Evolutionary conservation across 2,113 vertebrate species (phyloP).

Genomic region (Lonchura striata): DNA sequence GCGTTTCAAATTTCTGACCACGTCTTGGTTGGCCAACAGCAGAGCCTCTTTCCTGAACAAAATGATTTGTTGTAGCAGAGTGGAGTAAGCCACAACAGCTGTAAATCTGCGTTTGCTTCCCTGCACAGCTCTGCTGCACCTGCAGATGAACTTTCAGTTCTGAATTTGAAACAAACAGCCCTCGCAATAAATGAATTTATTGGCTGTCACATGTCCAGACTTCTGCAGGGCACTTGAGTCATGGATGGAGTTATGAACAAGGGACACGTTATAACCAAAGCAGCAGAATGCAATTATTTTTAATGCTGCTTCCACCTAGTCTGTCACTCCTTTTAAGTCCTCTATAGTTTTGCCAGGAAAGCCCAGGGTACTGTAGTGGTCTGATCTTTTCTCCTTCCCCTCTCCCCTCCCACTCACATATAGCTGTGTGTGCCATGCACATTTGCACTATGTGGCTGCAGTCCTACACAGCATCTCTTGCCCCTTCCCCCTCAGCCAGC

Average conservation of each 20-base stretch:
- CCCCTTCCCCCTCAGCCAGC: background rate
- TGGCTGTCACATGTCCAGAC: constrained; percentile 31
- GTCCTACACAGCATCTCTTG: accelerated
- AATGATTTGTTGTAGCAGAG: constrained; percentile 45
- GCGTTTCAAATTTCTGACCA: constrained; percentile 33
- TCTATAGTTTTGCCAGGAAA: background rate
- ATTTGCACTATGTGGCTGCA: background rate
- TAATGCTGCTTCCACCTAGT: background rate
- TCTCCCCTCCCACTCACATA: background rate
- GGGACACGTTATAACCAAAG: background rate
- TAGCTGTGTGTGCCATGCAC: background rate
- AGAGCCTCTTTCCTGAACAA: constrained; percentile 30
- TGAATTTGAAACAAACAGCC: constrained; percentile 30
- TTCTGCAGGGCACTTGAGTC: constrained; percentile 31
- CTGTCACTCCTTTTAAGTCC: background rate
- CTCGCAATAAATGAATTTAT: constrained; percentile 41
- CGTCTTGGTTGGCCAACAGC: background rate
- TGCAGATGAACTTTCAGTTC: constrained; percentile 62
- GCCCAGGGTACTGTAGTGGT: background rate
- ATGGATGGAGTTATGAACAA: background rate
- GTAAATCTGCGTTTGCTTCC: constrained; percentile 58
- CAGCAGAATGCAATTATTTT: constrained; percentile 1
- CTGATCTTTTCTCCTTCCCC: background rate
- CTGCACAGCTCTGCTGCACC: constrained; percentile 34
- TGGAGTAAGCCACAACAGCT: constrained; percentile 28